These are phyloP conservation scores for Aplodontia rufa DNA, from an alignment of 2,113 vertebrate species.

Conservation along the genomic window DNA sequence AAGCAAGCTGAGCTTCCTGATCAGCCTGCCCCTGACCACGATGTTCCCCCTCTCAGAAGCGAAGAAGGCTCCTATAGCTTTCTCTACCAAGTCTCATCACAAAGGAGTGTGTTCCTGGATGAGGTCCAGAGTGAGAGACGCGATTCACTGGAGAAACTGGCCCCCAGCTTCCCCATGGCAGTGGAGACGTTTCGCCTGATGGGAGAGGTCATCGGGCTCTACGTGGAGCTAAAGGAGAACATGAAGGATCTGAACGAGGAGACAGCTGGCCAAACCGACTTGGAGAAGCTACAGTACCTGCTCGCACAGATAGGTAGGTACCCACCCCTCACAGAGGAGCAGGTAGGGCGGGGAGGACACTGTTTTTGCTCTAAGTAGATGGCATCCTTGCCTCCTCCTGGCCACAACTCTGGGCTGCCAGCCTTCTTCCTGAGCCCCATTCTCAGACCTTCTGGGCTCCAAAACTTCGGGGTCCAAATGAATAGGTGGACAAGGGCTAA, in stretches of 20 bases:
- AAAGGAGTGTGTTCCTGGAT: rapidly evolving
- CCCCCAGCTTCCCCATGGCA: constrained; percentile 54
- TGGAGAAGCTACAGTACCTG: constrained; percentile 77
- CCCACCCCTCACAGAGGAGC: rapidly evolving
- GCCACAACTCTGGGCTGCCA: not conserved
- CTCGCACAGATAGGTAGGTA: constrained; percentile 46
- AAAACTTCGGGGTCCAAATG: not conserved
- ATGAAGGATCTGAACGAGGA: constrained; percentile 77
- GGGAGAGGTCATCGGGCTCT: constrained; percentile 73
- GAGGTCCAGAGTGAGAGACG: rapidly evolving
- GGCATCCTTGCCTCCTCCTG: not conserved
- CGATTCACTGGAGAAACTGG: not conserved
- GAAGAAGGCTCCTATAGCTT: rapidly evolving
- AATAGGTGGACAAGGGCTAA: not conserved
- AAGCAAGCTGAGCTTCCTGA: not conserved
- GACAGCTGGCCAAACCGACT: constrained; percentile 69
- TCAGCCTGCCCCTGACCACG: not conserved
- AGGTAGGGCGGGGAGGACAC: rapidly evolving
- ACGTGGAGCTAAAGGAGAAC: constrained; percentile 76
- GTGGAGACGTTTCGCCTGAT: constrained; percentile 80
- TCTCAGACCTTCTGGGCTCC: not conserved
- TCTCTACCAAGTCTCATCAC: rapidly evolving
- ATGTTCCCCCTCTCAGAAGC: rapidly evolving
- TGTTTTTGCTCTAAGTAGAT: not conserved
- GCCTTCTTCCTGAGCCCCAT: not conserved